Evolutionary conservation across 1,140 invertebrate species (phyloP), one percentile per base, ranked within the genome.

Genomic region (Diabrotica virgifera): DNA sequence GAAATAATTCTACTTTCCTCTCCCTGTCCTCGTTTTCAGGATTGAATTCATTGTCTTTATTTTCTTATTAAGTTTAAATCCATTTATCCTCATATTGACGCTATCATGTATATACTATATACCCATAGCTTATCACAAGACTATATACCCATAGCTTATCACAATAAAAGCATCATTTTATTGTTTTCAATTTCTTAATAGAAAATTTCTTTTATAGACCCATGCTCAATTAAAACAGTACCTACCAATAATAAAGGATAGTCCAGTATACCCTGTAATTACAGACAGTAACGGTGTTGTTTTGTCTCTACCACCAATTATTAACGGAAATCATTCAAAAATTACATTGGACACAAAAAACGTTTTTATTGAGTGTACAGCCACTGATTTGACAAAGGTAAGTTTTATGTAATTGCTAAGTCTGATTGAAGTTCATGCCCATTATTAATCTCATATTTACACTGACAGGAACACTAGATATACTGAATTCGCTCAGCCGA

Each of bases 361-460:
- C 86, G 89, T 99, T 61, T 96, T 99, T 74, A 98, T 99, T 74
- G 98, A 99, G 82, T 90, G 90, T 74, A 99, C 98, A 12, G 97
- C 96, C 7, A 97, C 94, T 12, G 97, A 99, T 85, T 82, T 96
- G 57, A 93, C 92, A 50, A 96, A 96, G 83, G 90, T 90, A 82
- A 72, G 59, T 53, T 54, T 24, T 24, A 24, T 24, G 24, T 24
- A 24, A 24, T 24, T 24, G 24, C 24, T 24, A 4, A 24, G 4
- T 24, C 24, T 24, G 24, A 24, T 24, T 24, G 1, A 2, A 24
- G 1, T 24, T 2, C 24, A 24, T 24, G 24, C 24, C 24, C 1
- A 24, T 24, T 24, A 24, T n/a, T n/a, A n/a, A n/a, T n/a, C n/a
- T n/a, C n/a, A n/a, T n/a, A n/a, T n/a, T n/a, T n/a, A n/a, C n/a